Base-by-base conservation (phyloP, 2,888 invertebrate species). In the Eupelmus urozonus region DNA sequence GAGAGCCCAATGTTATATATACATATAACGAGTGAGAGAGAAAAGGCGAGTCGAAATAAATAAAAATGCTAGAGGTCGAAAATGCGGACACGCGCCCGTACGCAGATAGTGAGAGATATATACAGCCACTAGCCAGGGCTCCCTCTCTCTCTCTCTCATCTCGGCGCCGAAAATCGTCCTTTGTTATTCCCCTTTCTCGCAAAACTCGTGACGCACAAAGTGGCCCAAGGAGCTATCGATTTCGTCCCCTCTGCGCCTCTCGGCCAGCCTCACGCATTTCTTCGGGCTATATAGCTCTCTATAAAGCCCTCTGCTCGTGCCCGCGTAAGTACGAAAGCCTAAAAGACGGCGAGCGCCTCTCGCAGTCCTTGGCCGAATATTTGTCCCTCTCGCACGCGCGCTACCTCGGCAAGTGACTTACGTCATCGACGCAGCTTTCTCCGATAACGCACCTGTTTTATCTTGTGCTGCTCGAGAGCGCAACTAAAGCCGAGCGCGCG, bases 151-250 rank as follows among this genome's bases (percentile, higher is more conserved):
- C n/a, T n/a, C n/a, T 34, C 9, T 34, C 9, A 34, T 34, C 34
- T 9, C 34, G 9, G n/a, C n/a, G n/a, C 5, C 9, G 9, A 34
- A 34, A 34, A 5, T 55, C 16, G 59, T 45, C 57, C 27, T 45
- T 70, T 57, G 69, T 69, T 25, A 69, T 34, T 7, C 9, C 2
- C 11, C 53, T n/a, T 0, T 11, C 20, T 7, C 23, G n/a, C 34
- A 25, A 40, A 42, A 53, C 4, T 9, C 34, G 34, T 3, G 59
- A 27, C 13, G n/a, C 34, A 13, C 40, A 13, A 70, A 45, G 69
- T 70, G 59, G 69, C n/a, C 45, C 69, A 70, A 70, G 69, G 69
- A 70, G 59, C 45, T 59, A 70, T 70, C 59, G 69, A 70, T 70
- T 70, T 70, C 59, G 18, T 18, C 69, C 59, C 69, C 67, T 40